Conservation (phyloP, 2,888 invertebrate genomes). For the Uloborus plumipes region DNA sequence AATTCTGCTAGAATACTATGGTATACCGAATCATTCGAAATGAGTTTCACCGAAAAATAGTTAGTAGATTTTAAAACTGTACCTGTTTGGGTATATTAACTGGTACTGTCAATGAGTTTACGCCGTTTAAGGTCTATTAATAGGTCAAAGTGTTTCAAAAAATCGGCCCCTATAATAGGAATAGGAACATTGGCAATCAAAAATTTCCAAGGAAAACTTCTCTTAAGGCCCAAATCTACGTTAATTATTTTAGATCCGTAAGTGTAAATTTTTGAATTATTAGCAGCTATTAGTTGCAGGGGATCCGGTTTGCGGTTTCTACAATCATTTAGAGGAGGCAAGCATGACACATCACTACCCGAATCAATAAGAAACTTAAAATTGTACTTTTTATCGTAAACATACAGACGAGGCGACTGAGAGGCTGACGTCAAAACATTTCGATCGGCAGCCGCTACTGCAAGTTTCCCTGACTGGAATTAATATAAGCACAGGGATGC, state of each 20-base stretch:
- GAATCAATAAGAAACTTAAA: not conserved
- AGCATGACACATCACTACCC: not conserved
- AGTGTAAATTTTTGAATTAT: slow-evolving; percentile 22
- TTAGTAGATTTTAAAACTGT: not conserved
- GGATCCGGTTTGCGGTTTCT: not conserved
- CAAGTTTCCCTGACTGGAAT: not conserved
- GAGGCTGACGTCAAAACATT: too few species aligned
- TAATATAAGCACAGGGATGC: not conserved
- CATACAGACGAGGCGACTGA: not conserved
- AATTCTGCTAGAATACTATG: slow-evolving; percentile 6
- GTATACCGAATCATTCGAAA: not conserved
- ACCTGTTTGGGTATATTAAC: not conserved
- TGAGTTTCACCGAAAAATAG: slow-evolving; percentile 2
- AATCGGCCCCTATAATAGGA: slow-evolving; percentile 10
- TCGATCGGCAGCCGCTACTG: not conserved
- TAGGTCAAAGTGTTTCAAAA: slow-evolving; percentile 12
- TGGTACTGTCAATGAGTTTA: not conserved
- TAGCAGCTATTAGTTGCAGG: slow-evolving; percentile 11
- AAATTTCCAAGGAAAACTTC: slow-evolving; percentile 12
- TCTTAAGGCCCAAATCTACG: slow-evolving; percentile 14
- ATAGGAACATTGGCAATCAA: slow-evolving; percentile 3
- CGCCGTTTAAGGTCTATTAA: slow-evolving; percentile 10
- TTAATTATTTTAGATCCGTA: slow-evolving; percentile 23
- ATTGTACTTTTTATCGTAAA: not conserved
- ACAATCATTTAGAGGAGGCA: not conserved